Conservation (phyloP, 2,113 vertebrate genomes). For the Arizona elegans region DNA sequence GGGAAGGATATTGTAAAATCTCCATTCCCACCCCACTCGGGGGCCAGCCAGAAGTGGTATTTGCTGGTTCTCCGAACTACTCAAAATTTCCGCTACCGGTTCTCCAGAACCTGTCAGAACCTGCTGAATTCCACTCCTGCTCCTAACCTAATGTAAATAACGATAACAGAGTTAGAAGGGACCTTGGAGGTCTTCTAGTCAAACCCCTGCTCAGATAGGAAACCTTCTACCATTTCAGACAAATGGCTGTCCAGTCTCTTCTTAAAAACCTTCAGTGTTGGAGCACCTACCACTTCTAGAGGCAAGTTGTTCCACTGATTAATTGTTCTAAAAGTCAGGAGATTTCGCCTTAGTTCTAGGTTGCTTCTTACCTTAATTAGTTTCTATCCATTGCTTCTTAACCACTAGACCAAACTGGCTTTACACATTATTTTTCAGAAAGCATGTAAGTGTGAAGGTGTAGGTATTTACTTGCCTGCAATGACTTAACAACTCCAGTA, state of each 20-base stretch:
- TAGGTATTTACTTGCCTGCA: neutral
- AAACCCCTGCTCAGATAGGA: neutral
- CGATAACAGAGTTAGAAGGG: neutral
- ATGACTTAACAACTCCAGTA: neutral
- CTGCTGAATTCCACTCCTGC: no score
- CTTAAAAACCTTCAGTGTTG: neutral
- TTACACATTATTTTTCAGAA: neutral
- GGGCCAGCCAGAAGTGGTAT: no score
- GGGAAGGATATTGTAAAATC: no score
- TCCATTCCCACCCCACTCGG: no score
- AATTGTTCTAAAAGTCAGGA: neutral
- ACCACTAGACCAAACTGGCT: neutral
- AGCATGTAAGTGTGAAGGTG: no score
- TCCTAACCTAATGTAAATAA: neutral
- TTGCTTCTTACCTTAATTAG: neutral
- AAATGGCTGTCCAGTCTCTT: neutral
- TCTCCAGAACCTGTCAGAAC: no score
- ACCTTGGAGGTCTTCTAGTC: neutral
- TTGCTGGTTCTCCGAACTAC: no score
- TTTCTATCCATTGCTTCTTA: neutral
- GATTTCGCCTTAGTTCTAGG: neutral
- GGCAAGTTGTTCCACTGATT: neutral
- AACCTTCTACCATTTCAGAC: neutral
- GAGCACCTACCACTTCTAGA: neutral
- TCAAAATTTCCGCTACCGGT: no score